phyloP scores from a whole-genome alignment of 2,113 vertebrate species.

The Leptobrachium ailaonicum region DNA sequence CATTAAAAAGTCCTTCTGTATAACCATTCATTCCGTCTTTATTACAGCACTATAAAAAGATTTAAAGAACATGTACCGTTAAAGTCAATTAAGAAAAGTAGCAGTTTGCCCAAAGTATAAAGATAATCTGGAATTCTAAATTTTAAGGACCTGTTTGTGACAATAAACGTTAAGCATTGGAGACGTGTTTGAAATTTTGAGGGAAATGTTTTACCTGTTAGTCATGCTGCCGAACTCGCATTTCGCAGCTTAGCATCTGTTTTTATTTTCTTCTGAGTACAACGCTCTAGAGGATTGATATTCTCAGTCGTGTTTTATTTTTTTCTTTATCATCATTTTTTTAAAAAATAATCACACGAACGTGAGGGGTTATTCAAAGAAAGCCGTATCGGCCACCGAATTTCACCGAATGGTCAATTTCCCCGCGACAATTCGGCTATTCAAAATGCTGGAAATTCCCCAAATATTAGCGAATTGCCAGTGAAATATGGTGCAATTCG shows the following conservation, averaged over 20 bases:
- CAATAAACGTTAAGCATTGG: not conserved
- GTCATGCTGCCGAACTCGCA: not conserved
- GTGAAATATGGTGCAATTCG: no score
- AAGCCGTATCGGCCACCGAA: no score
- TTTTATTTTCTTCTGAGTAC: no score
- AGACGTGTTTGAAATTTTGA: not conserved
- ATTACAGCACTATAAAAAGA: not conserved
- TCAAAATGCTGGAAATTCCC: no score
- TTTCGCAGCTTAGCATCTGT: not conserved
- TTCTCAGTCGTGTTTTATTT: no score
- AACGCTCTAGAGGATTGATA: no score
- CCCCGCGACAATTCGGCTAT: no score
- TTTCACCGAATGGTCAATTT: no score
- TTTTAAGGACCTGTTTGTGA: not conserved
- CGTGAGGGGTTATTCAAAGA: no score
- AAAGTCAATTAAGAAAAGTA: not conserved
- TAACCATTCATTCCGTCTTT: slow-evolving; percentile 1
- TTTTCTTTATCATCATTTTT: no score
- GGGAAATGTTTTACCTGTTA: not conserved
- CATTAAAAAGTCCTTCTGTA: slow-evolving; percentile 26
- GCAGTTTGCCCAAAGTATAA: not conserved
- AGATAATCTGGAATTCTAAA: not conserved
- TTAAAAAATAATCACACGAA: no score
- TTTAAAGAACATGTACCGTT: not conserved
- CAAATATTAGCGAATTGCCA: no score